These are phyloP conservation scores for Chaunax sp. DNA, from an alignment of 2,797 vertebrate genomes.

Conservation along the genomic window DNA sequence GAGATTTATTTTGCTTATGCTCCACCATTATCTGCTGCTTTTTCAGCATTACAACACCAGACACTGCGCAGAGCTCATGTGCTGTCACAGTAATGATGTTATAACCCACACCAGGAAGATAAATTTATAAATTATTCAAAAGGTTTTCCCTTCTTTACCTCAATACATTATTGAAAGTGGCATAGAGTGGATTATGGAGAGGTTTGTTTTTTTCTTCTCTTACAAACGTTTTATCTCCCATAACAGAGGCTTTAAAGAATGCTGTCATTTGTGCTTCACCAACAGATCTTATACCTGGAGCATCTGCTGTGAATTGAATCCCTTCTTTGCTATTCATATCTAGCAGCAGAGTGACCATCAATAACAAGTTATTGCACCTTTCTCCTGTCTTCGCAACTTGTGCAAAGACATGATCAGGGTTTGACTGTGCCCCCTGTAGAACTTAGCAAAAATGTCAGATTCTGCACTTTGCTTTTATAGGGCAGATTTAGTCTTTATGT, in stretches of 20 bases:
- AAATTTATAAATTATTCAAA: slow-evolving; percentile 81
- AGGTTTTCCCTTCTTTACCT: slow-evolving; percentile 73
- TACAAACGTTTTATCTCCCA: slow-evolving; percentile 37
- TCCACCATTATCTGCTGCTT: slow-evolving; percentile 63
- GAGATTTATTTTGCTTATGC: slow-evolving; percentile 53
- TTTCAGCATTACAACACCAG: slow-evolving; percentile 70
- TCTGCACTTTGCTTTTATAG: too few relatives aligned
- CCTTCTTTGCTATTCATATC: slow-evolving; percentile 34
- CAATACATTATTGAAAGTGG: slow-evolving; percentile 77
- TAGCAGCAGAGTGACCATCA: slow-evolving; percentile 11
- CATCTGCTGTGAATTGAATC: slow-evolving; percentile 44
- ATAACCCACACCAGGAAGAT: slow-evolving; percentile 67
- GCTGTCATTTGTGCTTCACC: slow-evolving; percentile 63
- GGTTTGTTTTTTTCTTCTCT: slow-evolving; percentile 54
- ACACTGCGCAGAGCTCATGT: slow-evolving; percentile 65
- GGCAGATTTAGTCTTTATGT: too few relatives aligned
- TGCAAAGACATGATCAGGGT: not conserved
- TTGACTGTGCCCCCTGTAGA: not conserved
- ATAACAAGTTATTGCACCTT: slow-evolving; percentile 12
- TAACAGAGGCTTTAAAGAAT: slow-evolving; percentile 67
- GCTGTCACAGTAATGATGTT: slow-evolving; percentile 72
- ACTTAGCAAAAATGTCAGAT: not conserved
- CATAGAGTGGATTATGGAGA: slow-evolving; percentile 72
- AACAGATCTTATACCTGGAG: slow-evolving; percentile 45
- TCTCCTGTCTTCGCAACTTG: not conserved